Evolutionary conservation across 2,113 vertebrate genomes (phyloP).

Genomic region (Lates calcarifer): DNA sequence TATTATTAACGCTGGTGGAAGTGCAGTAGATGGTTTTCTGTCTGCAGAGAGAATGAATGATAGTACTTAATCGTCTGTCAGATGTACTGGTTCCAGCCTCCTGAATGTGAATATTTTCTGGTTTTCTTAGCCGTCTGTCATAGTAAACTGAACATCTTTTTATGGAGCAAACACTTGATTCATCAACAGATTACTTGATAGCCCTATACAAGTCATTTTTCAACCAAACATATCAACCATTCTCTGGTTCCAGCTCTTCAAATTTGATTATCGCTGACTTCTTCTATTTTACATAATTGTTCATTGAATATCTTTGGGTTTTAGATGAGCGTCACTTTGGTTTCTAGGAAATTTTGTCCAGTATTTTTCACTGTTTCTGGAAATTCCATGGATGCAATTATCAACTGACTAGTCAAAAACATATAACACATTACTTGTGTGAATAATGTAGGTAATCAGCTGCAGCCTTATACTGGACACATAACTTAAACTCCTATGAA

Average conservation of each 20-base stretch:
- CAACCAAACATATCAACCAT: no score
- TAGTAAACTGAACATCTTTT: not conserved
- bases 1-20: not conserved
- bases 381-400: not conserved
- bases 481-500: not conserved
- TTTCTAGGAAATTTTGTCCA: not conserved
- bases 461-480: not conserved
- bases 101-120: not conserved
- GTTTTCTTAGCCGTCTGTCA: not conserved
- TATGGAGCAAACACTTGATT: no score
- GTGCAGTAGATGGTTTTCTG: not conserved
- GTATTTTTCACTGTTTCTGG: not conserved
- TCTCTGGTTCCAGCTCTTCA: not conserved
- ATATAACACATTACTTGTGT: not conserved
- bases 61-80: not conserved
- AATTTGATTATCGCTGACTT: not conserved
- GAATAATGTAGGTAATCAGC: not conserved
- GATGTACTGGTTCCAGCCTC: not conserved
- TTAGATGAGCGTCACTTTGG: not conserved
- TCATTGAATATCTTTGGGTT: not conserved
- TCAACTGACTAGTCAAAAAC: not conserved
- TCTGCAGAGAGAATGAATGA: slow-evolving; percentile 1
- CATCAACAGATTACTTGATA: no score
- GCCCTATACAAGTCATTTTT: no score
- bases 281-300: no score